Base-by-base conservation (phyloP, 2,888 invertebrate genomes). In the Chesias legatella region DNA sequence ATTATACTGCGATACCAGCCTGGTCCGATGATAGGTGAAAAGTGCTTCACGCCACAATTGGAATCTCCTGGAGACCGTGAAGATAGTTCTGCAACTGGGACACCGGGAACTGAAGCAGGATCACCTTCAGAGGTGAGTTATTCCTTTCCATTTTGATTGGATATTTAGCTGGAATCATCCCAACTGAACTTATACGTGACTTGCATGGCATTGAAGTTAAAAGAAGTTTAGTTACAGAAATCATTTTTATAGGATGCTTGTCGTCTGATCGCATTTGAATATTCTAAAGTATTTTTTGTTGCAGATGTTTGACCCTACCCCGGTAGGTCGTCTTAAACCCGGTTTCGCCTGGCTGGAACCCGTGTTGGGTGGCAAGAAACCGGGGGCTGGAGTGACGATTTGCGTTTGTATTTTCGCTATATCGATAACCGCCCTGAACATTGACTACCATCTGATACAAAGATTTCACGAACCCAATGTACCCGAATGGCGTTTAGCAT, bases 1-100 rank as follows among this genome's bases (percentile, higher is more conserved):
- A 95, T 98, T 37, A 93, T 97, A 32, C 81, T 97, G 36, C 90
- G 97, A 30, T 97, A 97, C 51, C 89, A 93, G 2, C 94, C 94
- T 0, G 71, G 89, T 9, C 82, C 89, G 0, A 61, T 85, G 1
- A 69, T 79, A 22, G 89, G 90, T 11, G 89, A 88, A 34, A 88
- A 88, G 44, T 70, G 78, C 44, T 82, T 86, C 38, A 79, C 69
- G 6, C 89, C 90, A 32, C 89, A 89, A 27, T 61, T 90, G 43
- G 88, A 90, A 34, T 90, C 91, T 0, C 89, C 89, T 17, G 77
- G 88, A 11, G 90, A 90, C 33, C 83, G 90, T 25, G 91, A 91
- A 48, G 91, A 90, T 46, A 90, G 91, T 33, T 91, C 91, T 1
- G 89, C 90, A 30, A 91, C 91, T 10, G 90, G 90, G 25, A 90